Evolutionary conservation across 2,113 vertebrate genomes (phyloP).

Genomic region (Neolamprologus devosi): DNA sequence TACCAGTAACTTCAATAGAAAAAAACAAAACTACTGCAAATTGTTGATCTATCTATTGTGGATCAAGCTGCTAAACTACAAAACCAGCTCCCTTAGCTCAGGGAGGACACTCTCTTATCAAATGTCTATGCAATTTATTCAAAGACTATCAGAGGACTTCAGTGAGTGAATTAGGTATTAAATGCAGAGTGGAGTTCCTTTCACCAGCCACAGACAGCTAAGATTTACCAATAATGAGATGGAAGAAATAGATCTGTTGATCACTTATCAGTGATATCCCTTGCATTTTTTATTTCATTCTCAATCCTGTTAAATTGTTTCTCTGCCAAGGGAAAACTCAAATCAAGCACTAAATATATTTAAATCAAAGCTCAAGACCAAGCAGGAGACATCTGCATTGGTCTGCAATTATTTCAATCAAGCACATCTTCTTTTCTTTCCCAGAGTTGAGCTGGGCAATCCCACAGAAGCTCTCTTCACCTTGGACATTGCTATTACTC

Average conservation of each 20-base stretch:
- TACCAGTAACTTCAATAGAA: background rate
- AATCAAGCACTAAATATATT: background rate
- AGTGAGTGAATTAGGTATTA: background rate
- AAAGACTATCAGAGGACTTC: background rate
- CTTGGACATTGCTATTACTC: background rate
- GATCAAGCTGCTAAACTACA: constrained; percentile 48
- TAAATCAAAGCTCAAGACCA: background rate
- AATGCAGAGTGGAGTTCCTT: background rate
- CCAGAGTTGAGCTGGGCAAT: background rate
- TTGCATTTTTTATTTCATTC: background rate
- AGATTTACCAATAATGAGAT: background rate
- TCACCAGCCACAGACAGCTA: background rate
- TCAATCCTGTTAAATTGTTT: background rate
- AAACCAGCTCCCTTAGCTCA: background rate
- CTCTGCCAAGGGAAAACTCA: background rate
- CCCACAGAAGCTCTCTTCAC: background rate
- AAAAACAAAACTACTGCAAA: background rate
- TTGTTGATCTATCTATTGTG: background rate
- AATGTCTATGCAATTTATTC: constrained; percentile 13
- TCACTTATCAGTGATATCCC: background rate
- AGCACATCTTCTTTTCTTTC: background rate
- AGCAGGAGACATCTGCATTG: background rate
- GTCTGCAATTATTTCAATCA: background rate
- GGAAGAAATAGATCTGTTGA: background rate
- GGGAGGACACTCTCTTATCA: background rate